Evolutionary conservation across 2,797 vertebrate genomes (phyloP).

Genomic region (Schizothorax lantsangensis): DNA sequence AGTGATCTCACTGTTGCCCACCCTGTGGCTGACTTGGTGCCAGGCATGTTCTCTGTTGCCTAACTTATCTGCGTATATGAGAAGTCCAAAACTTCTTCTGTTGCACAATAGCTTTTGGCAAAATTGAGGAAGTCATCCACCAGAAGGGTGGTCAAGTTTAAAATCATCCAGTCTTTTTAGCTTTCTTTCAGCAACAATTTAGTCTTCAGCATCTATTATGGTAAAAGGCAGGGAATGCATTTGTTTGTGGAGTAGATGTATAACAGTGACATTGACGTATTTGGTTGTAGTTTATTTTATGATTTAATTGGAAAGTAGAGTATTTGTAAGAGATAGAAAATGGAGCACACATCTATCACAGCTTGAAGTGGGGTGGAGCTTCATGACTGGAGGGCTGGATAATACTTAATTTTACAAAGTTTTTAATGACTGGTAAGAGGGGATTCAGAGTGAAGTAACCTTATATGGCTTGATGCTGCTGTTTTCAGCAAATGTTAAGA

Average conservation of each 20-base stretch:
- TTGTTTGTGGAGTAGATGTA: neutral
- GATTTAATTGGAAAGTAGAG: neutral
- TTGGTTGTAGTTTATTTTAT: neutral
- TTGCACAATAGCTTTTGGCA: conserved; percentile 59
- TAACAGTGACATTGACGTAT: neutral
- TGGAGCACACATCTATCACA: neutral
- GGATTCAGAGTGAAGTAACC: neutral
- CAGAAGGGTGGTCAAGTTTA: conserved; percentile 11
- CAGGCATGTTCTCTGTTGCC: conserved; percentile 59
- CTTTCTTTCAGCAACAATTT: neutral
- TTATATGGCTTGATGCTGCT: neutral
- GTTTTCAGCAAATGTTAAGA: neutral
- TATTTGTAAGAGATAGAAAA: neutral
- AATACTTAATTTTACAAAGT: neutral
- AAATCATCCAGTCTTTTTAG: neutral
- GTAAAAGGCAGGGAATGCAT: neutral
- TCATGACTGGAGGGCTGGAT: neutral
- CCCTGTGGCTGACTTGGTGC: conserved; percentile 51
- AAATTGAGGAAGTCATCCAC: conserved; percentile 69
- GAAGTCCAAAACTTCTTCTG: conserved; percentile 44
- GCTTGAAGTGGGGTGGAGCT: neutral
- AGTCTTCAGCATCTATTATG: neutral
- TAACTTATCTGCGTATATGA: conserved; percentile 58
- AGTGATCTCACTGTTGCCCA: conserved; percentile 50
- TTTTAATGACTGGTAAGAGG: conserved; percentile 1